Evolutionary conservation across 2,888 invertebrate genomes (phyloP), one percentile per base, ranked within the genome.

Genomic region (Girardia tigrina): DNA sequence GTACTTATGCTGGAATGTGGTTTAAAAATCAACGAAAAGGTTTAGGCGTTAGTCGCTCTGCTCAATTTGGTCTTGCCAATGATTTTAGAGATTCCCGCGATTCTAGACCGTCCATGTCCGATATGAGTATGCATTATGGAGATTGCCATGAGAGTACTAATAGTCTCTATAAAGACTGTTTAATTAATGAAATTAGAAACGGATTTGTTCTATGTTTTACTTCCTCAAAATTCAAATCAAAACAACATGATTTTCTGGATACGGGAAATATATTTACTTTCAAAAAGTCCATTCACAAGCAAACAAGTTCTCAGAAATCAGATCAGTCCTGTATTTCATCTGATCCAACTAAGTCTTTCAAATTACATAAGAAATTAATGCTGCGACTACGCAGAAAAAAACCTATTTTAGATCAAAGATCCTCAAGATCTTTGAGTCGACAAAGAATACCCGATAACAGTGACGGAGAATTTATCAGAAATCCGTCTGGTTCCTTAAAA

Each of bases 191-290:
- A 85, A 90, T 91, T 75, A 88, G 95, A 74, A 95, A 95, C 29
- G 97, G 98, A 73, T 99, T 99, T 86, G 98, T 98, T 75, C 88
- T 98, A 80, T 92, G 91, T 84, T 91, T 92, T 81, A 89, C 26
- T 69, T 72, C 71, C 6, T n/a, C 6, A 20, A 56, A 56, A 56
- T 56, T 20, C 23, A 56, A 56, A 56, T 56, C n/a, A 56, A 56
- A 56, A 56, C 56, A 56, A 12, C 56, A 56, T 56, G 56, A 56
- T 20, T 56, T 56, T 16, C 4, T n/a, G n/a, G 56, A 56, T 12
- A 56, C 23, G n/a, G 56, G 56, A 56, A 56, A 56, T 56, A 23
- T 56, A 20, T 36, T 36, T 36, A 36, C 8, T 36, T 56, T 56
- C 6, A 56, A 56, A 56, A 56, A 56, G n/a, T 56, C 56, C n/a